Evolutionary conservation across 2,113 vertebrate genomes (phyloP).

Genomic region (Hyperopisus bebe): DNA sequence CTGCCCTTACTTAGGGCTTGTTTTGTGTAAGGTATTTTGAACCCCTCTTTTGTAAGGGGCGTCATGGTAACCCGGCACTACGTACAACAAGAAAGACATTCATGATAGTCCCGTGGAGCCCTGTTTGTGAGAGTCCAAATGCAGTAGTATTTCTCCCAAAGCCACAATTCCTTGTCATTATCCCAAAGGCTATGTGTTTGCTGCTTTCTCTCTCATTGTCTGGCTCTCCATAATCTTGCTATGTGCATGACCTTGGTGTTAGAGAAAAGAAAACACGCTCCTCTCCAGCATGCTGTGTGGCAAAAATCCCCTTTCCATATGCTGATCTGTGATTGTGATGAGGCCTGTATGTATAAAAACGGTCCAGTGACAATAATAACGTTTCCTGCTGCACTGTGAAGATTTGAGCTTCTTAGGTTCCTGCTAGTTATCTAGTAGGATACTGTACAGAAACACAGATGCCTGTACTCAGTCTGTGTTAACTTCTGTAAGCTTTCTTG

Average conservation of each 20-base stretch:
- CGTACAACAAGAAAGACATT: background rate
- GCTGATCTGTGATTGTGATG: background rate
- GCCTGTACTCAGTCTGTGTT: background rate
- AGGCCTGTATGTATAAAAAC: background rate
- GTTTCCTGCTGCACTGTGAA: background rate
- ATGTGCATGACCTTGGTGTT: constrained; percentile 9
- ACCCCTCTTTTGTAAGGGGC: background rate
- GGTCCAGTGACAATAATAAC: background rate
- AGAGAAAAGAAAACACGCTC: background rate
- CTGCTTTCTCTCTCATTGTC: constrained; percentile 36
- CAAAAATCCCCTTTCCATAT: background rate
- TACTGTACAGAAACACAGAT: background rate
- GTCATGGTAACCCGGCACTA: background rate
- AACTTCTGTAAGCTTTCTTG: background rate
- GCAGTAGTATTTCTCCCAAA: background rate
- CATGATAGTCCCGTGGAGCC: background rate
- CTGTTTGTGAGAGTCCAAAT: background rate
- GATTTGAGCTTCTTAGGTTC: background rate
- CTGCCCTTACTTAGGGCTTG: background rate
- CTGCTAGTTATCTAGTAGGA: background rate
- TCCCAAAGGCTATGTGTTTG: background rate
- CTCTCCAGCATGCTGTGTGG: constrained; percentile 11
- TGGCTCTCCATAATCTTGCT: constrained; percentile 20
- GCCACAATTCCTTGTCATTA: background rate
- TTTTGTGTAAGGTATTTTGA: constrained; percentile 18